Evolutionary conservation across 2,113 vertebrate species (phyloP).

Genomic region (Corythaeola cristata): DNA sequence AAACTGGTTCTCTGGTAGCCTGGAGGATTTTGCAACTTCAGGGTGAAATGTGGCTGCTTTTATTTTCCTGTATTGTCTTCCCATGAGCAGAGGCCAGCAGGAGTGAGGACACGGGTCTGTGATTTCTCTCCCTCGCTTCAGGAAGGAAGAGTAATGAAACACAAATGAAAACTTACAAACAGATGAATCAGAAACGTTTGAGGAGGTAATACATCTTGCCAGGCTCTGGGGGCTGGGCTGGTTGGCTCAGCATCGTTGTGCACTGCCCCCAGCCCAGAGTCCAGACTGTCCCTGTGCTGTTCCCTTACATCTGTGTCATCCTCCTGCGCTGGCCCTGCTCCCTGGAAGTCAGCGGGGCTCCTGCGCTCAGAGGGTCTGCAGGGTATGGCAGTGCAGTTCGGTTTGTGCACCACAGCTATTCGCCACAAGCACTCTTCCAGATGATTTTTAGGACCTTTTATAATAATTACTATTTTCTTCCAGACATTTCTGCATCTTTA

Average conservation of each 20-base stretch:
- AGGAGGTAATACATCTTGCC: neutral
- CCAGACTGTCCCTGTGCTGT: neutral
- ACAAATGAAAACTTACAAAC: neutral
- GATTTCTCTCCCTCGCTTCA: rapidly evolving
- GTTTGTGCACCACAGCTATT: neutral
- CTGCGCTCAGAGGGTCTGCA: neutral
- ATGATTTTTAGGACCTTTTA: conserved; percentile 9
- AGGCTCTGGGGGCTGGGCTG: neutral
- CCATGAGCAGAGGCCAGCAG: neutral
- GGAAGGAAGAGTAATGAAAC: neutral
- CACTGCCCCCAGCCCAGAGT: neutral
- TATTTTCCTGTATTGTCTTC: neutral
- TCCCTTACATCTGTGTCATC: neutral
- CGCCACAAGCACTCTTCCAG: neutral
- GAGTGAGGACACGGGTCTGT: neutral
- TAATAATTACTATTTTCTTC: neutral
- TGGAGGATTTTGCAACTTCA: neutral
- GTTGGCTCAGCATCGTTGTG: neutral
- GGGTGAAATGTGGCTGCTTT: neutral
- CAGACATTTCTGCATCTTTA: neutral
- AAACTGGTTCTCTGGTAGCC: neutral
- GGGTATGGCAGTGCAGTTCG: neutral
- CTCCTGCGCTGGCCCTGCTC: neutral
- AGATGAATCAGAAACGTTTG: neutral
- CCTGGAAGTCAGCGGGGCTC: neutral